A percentile compares a stretch with the other conserved stretches of the same genome.
Conservation (phyloP, 2,113 vertebrate species). For the Eptesicus fuscus region DNA sequence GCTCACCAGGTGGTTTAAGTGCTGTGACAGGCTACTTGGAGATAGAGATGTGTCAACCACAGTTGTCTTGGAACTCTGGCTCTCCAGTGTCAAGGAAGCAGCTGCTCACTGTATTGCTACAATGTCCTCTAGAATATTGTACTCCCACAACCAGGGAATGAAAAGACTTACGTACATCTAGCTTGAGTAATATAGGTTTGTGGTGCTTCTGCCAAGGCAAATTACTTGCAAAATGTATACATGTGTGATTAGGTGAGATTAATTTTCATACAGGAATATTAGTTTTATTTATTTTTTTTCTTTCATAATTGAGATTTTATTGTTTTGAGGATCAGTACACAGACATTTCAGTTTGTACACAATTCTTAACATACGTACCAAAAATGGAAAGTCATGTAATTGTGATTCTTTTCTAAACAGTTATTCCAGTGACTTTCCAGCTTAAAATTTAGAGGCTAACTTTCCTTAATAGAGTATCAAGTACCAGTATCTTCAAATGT, state of each 20-base stretch:
- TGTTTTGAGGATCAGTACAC: no score
- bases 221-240: neutral
- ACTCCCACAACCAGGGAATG: neutral
- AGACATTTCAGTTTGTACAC: no score
- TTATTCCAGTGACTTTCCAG: no score
- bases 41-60: neutral
- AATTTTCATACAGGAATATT: neutral
- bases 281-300: no score
- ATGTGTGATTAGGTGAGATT: neutral
- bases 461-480: no score
- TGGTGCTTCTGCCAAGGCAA: neutral
- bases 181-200: neutral
- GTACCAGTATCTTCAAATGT: no score
- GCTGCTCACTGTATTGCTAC: neutral
- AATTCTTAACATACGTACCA: no score
- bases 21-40: neutral
- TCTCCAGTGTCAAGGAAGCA: neutral
- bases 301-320: no score
- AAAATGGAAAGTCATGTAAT: no score
- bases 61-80: neutral
- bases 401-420: no score
- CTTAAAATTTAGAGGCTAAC: no score
- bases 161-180: neutral
- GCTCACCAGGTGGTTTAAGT: neutral
- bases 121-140: neutral